Percentiles rank a stretch among this genome's conserved stretches.
phyloP scores from a whole-genome alignment of 1,140 invertebrate species.

The Drosophila repletoides region DNA sequence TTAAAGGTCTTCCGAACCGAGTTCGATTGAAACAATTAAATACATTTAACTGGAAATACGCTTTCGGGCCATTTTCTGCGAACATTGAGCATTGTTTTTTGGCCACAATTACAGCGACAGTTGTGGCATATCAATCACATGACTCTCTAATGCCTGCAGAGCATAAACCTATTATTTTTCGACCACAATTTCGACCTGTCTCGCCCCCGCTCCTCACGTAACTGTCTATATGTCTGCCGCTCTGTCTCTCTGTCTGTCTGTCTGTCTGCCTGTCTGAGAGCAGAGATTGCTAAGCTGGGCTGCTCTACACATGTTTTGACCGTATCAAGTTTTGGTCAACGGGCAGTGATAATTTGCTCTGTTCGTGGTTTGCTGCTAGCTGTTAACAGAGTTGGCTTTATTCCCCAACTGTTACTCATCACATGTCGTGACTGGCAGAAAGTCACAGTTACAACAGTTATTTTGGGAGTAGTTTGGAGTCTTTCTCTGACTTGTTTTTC shows the following conservation, averaged over 20 bases:
- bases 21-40: too few species aligned
- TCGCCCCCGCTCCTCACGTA: too few species aligned
- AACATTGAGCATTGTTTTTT: background rate
- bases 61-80: constrained; percentile 9
- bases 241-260: constrained; percentile 4
- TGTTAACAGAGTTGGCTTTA: too few species aligned
- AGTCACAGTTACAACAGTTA: too few species aligned
- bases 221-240: background rate
- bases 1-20: too few species aligned
- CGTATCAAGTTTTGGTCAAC: constrained; percentile 42
- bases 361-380: too few species aligned
- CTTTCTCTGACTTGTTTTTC: too few species aligned
- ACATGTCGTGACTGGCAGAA: too few species aligned
- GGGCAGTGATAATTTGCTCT: constrained; percentile 45
- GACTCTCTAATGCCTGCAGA: constrained; percentile 43
- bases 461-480: too few species aligned
- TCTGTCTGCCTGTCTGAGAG: background rate
- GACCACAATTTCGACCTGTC: too few species aligned
- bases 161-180: constrained; percentile 67
- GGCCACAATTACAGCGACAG: constrained; percentile 41
- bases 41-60: too few species aligned
- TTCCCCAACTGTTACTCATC: too few species aligned
- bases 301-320: constrained; percentile 37
- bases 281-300: constrained; percentile 21
- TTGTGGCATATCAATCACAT: constrained; percentile 73